A percentile compares a stretch with the other conserved stretches of the same genome.
Evolutionary conservation across 2,797 vertebrate genomes (phyloP).

Genomic region (Nannoperca obscura): DNA sequence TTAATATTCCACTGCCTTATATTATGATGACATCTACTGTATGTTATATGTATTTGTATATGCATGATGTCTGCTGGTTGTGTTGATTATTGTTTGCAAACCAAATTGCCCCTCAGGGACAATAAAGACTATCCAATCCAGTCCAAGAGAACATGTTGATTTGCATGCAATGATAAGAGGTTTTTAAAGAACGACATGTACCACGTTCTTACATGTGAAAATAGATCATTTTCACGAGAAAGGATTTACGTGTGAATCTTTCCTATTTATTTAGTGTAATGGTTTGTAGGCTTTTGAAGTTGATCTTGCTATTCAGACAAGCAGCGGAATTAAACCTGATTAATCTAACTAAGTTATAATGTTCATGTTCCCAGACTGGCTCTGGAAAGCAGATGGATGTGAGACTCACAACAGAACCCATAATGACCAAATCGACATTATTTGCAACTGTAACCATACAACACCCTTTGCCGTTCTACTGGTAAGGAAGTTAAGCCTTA

Average conservation of each 20-base stretch:
- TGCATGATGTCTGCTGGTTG: no score
- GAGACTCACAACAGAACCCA: background rate
- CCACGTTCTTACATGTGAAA: no score
- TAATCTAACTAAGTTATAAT: background rate
- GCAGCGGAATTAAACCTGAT: no score
- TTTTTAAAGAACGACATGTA: no score
- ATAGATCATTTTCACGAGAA: background rate
- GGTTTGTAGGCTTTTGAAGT: background rate
- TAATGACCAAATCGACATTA: background rate
- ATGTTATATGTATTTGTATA: no score
- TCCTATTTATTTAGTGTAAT: no score
- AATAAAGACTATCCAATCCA: no score
- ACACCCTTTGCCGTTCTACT: conserved; percentile 82
- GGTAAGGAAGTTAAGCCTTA: conserved; percentile 54
- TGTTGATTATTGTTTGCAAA: no score
- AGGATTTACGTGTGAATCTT: background rate
- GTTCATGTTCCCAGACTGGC: background rate
- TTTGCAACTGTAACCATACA: conserved; percentile 74
- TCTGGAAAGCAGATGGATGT: conserved; percentile 71
- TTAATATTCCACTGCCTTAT: no score
- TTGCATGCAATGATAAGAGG: background rate
- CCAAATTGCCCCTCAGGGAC: no score
- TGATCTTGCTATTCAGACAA: background rate
- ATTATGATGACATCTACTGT: no score
- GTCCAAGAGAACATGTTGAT: background rate